phyloP scores from a whole-genome alignment of 2,797 vertebrate genomes.

The Petrocephalus schoutedeni region DNA sequence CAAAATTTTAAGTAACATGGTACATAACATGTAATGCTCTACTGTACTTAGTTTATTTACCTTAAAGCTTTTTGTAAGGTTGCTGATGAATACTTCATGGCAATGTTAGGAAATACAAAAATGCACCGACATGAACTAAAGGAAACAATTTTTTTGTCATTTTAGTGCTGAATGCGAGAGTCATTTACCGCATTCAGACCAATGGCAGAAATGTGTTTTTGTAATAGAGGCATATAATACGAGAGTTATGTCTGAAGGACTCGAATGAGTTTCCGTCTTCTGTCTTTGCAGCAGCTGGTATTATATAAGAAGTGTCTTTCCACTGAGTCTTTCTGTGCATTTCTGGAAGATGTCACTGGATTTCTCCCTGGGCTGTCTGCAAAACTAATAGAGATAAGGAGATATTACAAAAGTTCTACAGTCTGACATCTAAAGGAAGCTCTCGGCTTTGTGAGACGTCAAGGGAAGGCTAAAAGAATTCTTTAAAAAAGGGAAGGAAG shows the following conservation, averaged over 20 bases:
- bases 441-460: conserved; percentile 49
- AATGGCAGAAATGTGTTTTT: background rate
- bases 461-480: conserved; percentile 36
- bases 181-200: background rate
- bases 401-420: conserved; percentile 59
- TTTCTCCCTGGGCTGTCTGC: conserved; percentile 64
- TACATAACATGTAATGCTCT: background rate
- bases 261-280: background rate
- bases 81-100: background rate
- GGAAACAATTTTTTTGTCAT: background rate
- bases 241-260: background rate
- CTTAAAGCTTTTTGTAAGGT: background rate
- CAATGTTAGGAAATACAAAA: background rate
- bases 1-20: background rate
- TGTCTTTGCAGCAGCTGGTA: background rate
- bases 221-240: background rate
- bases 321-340: conserved; percentile 41
- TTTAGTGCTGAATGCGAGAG: background rate
- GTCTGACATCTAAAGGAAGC: conserved; percentile 50
- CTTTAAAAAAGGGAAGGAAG: conserved; percentile 44
- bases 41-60: background rate
- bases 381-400: conserved; percentile 67
- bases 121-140: background rate
- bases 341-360: conserved; percentile 57
- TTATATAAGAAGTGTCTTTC: conserved; percentile 23